Base-by-base conservation (phyloP, 2,113 vertebrate genomes). In the Fregata magnificens region DNA sequence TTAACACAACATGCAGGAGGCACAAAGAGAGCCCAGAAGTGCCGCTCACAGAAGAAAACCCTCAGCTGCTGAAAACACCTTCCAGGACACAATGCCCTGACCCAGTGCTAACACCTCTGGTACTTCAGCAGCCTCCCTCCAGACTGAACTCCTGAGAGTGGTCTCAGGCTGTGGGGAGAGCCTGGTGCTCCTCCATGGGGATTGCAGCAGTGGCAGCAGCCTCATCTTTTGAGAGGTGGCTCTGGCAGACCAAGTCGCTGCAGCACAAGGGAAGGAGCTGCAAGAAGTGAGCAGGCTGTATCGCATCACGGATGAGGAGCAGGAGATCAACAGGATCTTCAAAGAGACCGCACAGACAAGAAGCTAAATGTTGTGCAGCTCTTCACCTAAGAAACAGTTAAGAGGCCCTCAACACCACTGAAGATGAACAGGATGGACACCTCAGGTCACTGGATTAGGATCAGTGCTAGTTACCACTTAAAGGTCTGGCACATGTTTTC, bases 161-260 rank as follows among this genome's bases (percentile, higher is more conserved):
- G 47, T 14, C 69, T 42, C n/a, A 9, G 77, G 53, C 56, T 34
- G 31, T 9, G 29, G 26, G 58, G 31, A 84, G 20, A 72, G 36
- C 47, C 52, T 38, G 42, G 36, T 20, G 44, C 40, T 74, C 31
- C 65, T 86, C 26, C 76, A 9, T 2, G 6, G 55, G 25, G 47
- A 73, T 24, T 1, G 3, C n/a, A 63, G 69, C 56, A 47, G 70
- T 2, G 36, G 52, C 58, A 69, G 66, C 56, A 62, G 62, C 45
- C 18, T 55, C 69, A n/a, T 13, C 62, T 80, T 13, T 13, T 21
- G 31, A 67, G n/a, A 90, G 58, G 26, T 47, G 31, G 42, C 86
- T 42, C 14, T 24, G 45, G 38, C 40, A 86, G 20, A 74, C 1
- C 2, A 1, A 0, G 19, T 3, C 11, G 0, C 45, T 58, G 58